Base-by-base conservation (phyloP, 2,113 vertebrate species). In the Sula dactylatra region DNA sequence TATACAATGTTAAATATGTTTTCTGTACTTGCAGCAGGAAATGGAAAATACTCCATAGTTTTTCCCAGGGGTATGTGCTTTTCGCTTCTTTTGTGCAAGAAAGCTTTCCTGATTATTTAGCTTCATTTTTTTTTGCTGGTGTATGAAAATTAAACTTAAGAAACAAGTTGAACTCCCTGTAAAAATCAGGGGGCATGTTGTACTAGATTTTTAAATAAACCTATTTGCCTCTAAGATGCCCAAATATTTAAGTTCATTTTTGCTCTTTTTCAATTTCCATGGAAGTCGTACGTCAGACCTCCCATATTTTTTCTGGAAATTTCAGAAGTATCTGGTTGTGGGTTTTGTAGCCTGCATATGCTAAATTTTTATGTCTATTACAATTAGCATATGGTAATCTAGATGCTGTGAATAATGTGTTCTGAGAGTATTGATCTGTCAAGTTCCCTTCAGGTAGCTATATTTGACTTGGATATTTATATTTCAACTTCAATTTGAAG, bases 271-370 rank as follows among this genome's bases (percentile, higher is more conserved):
- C 22, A 2, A 10, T 25, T 81, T 88, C 17, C 2, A 0, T 16
- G 19, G 16, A 58, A 38, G 50, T 66, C 56, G 45, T 59, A 15
- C 3, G 34, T 70, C 34, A 86, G 9, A 9, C 32, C 15, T 86
- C 10, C 7, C 32, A 0, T 42, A 42, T 76, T 74, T 77, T 8
- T 74, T 52, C 24, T 70, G 45, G 34, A 73, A 86, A 10, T 44
- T 90, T 76, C 27, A 22, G 1, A 90, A 82, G 31, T 27, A 44
- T 6, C 38, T 80, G 31, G 2, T 29, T 50, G 29, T 58, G 52
- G 16, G 9, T 0, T 56, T 62, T 80, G 42, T 7, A 38, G 10
- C 45, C 25, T 0, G 0, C 16, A 6, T 13, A 29, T 44, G 34
- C 34, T 89, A 25, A 32, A 27, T 52, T 52, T 88, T 67, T 19